A percentile compares a stretch with the other conserved stretches of the same genome.
These are phyloP conservation scores for Dasysyrphus tricinctus DNA, from an alignment of 2,888 invertebrate genomes.

Conservation along the genomic window DNA sequence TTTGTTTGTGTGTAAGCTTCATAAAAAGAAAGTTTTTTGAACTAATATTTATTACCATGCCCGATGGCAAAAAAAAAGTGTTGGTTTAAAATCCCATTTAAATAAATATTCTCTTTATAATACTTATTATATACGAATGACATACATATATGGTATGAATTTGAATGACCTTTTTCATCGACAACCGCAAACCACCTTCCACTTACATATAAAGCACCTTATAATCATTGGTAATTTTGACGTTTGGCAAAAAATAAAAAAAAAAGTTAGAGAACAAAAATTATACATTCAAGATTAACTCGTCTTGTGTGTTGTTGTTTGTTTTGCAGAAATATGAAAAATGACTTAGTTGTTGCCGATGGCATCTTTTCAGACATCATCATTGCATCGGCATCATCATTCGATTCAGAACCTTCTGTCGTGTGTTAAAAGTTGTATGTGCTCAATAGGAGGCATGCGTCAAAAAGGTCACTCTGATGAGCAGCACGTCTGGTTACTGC, in stretches of 20 bases:
- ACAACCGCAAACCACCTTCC: slow-evolving; percentile 6
- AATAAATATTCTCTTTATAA: slow-evolving; percentile 44
- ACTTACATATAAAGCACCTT: slow-evolving; percentile 24
- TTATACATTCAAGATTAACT: not conserved
- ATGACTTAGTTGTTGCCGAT: slow-evolving; percentile 43
- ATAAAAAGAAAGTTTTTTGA: slow-evolving; percentile 49
- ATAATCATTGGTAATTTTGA: slow-evolving; percentile 23
- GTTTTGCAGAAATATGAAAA: slow-evolving; percentile 27
- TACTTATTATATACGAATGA: slow-evolving; percentile 20
- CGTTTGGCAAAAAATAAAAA: not conserved
- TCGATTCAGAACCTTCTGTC: slow-evolving; percentile 41
- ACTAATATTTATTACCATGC: slow-evolving; percentile 38
- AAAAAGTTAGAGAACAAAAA: not conserved
- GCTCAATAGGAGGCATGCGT: slow-evolving; percentile 58
- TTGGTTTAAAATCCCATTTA: slow-evolving; percentile 30
- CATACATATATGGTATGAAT: slow-evolving; percentile 6
- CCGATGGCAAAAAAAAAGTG: not conserved
- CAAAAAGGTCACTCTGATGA: slow-evolving; percentile 61
- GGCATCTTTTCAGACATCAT: slow-evolving; percentile 41
- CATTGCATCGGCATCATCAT: slow-evolving; percentile 1
- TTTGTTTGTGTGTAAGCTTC: slow-evolving; percentile 2
- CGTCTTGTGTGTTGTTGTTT: slow-evolving; percentile 23
- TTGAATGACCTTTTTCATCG: not conserved
- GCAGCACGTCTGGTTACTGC: slow-evolving; percentile 41
- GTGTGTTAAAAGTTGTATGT: slow-evolving; percentile 17